Percentiles rank a stretch among this genome's conserved stretches.
These are phyloP conservation scores for Neuroterus valhalla DNA, from an alignment of 1,140 invertebrate species.

Conservation along the genomic window DNA sequence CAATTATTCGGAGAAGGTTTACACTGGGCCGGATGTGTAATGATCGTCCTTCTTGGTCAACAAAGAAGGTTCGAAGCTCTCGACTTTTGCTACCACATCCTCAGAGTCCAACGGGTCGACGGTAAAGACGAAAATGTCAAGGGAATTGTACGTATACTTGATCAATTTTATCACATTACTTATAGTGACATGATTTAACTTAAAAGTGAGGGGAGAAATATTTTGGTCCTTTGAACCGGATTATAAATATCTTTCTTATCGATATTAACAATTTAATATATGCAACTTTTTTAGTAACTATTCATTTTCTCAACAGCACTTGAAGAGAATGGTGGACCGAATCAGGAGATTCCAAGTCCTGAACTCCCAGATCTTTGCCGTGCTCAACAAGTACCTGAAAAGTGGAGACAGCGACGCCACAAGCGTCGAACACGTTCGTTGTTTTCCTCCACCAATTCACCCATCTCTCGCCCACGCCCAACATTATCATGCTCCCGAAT, in stretches of 20 bases:
- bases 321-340: slow-evolving; percentile 98
- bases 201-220: too few relatives aligned
- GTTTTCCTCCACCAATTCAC: slow-evolving; percentile 96
- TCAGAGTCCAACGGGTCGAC: slow-evolving; percentile 96
- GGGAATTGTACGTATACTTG: slow-evolving; percentile 89
- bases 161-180: not conserved
- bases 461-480: slow-evolving; percentile 79
- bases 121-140: slow-evolving; percentile 97
- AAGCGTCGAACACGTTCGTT: slow-evolving; percentile 96
- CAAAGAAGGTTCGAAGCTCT: slow-evolving; percentile 97
- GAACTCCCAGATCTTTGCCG: slow-evolving; percentile 98
- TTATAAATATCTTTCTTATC: too few relatives aligned
- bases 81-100: slow-evolving; percentile 99
- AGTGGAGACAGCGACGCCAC: slow-evolving; percentile 88
- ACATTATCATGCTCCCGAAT: slow-evolving; percentile 79
- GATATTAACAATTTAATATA: not conserved
- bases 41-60: slow-evolving; percentile 97
- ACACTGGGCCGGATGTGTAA: slow-evolving; percentile 99
- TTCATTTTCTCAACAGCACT: slow-evolving; percentile 80
- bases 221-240: too few relatives aligned
- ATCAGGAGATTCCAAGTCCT: slow-evolving; percentile 98
- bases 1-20: slow-evolving; percentile 98
- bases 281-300: slow-evolving; percentile 31
- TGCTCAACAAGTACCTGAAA: slow-evolving; percentile 96
- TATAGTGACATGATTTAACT: not conserved